These are phyloP conservation scores for Thomomys bottae DNA, from an alignment of 2,113 vertebrate genomes.

Conservation along the genomic window DNA sequence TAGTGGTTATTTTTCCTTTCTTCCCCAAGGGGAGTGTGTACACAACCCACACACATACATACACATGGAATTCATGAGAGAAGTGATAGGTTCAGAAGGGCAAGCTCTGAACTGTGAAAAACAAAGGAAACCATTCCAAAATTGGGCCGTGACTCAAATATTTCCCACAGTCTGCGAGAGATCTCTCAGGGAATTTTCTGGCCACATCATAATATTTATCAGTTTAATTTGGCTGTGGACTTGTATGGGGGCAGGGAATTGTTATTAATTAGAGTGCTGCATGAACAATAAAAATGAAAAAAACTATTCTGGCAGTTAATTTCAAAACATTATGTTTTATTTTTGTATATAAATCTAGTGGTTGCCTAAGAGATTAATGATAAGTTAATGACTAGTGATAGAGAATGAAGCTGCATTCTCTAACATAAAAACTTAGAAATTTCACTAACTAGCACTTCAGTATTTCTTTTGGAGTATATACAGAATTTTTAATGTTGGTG, in stretches of 20 bases:
- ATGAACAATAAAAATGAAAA: slow-evolving; percentile 60
- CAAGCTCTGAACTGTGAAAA: slow-evolving; percentile 42
- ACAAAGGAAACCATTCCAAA: slow-evolving; percentile 68
- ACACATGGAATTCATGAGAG: no score
- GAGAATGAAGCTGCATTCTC: not conserved
- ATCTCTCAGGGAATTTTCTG: slow-evolving; percentile 67
- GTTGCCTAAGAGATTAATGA: not conserved
- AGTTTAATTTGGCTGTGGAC: slow-evolving; percentile 48
- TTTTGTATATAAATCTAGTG: slow-evolving; percentile 24
- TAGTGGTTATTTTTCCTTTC: slow-evolving; percentile 7
- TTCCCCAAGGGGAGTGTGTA: not conserved
- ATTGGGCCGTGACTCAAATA: slow-evolving; percentile 12
- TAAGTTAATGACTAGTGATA: slow-evolving; percentile 37
- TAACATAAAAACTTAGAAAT: not conserved
- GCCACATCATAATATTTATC: slow-evolving; percentile 40
- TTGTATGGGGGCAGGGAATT: slow-evolving; percentile 44
- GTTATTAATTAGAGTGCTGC: slow-evolving; percentile 56
- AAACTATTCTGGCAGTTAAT: slow-evolving; percentile 41
- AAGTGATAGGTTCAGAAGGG: slow-evolving; percentile 9
- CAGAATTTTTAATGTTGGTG: slow-evolving; percentile 23
- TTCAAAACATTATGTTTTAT: slow-evolving; percentile 28
- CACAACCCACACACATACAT: not conserved
- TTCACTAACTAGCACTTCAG: slow-evolving; percentile 38
- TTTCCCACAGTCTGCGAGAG: slow-evolving; percentile 59
- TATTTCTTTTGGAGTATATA: slow-evolving; percentile 48